Conservation (phyloP, 2,113 vertebrate genomes). For the Kryptolebias marmoratus region DNA sequence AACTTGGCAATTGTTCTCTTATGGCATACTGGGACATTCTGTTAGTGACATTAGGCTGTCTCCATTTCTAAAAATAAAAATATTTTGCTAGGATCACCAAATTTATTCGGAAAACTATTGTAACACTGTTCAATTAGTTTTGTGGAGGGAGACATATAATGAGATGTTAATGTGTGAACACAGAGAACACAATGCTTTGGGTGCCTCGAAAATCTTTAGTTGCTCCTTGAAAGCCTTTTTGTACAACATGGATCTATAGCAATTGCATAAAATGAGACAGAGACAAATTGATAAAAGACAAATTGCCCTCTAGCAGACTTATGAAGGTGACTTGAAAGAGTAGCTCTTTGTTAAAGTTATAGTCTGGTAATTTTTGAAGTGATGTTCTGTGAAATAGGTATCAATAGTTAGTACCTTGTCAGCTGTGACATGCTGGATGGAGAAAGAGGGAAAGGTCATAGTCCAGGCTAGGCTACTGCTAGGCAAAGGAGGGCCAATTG, state of each 20-base stretch:
- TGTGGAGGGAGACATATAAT: constrained; percentile 66
- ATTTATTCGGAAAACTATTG: constrained; percentile 54
- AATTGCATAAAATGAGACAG: constrained; percentile 64
- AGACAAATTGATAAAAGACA: constrained; percentile 44
- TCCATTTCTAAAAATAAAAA: constrained; percentile 25
- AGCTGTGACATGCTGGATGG: too few species aligned
- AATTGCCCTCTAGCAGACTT: constrained; percentile 66
- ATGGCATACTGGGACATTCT: constrained; percentile 14
- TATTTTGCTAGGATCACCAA: constrained; percentile 39
- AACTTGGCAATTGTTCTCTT: constrained; percentile 27
- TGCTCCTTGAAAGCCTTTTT: constrained; percentile 61
- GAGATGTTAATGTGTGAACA: constrained; percentile 74
- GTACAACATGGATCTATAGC: constrained; percentile 68
- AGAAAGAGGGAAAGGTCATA: too few species aligned
- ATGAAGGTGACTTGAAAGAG: constrained; percentile 78
- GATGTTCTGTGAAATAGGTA: too few species aligned
- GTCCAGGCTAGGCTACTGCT: too few species aligned
- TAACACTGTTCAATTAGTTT: constrained; percentile 57
- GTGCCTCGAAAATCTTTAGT: constrained; percentile 66
- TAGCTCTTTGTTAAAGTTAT: constrained; percentile 61
- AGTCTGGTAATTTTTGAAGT: too few species aligned
- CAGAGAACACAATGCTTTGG: constrained; percentile 66
- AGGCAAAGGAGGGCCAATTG: too few species aligned
- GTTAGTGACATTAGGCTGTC: constrained; percentile 23
- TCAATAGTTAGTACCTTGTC: too few species aligned